These are phyloP conservation scores for Macropis europaea DNA, from an alignment of 2,888 invertebrate genomes.

Conservation along the genomic window DNA sequence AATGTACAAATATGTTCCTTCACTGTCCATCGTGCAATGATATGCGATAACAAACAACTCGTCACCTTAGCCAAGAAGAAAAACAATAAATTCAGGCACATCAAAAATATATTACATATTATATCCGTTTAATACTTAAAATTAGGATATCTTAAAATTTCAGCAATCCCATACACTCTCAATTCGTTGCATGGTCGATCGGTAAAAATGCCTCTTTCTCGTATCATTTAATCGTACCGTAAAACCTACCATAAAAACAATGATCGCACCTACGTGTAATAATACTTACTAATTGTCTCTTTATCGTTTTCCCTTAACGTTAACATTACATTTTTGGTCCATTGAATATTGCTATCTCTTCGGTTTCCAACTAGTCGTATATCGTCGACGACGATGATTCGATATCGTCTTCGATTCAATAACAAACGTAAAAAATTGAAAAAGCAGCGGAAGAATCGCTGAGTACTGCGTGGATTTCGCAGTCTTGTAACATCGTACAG, in stretches of 20 bases:
- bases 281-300: slow-evolving; percentile 47
- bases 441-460: slow-evolving; percentile 23
- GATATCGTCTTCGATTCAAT: slow-evolving; percentile 25
- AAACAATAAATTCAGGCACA: slow-evolving; percentile 46
- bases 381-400: slow-evolving; percentile 20
- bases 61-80: slow-evolving; percentile 15
- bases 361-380: slow-evolving; percentile 38
- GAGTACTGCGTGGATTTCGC: slow-evolving; percentile 41
- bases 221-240: slow-evolving; percentile 10
- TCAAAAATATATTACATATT: slow-evolving; percentile 55
- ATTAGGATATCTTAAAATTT: slow-evolving; percentile 51
- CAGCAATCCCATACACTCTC: slow-evolving; percentile 28
- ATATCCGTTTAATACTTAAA: slow-evolving; percentile 48
- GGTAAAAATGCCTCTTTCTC: slow-evolving; percentile 46
- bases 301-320: slow-evolving; percentile 30
- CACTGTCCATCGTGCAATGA: slow-evolving; percentile 6
- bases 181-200: slow-evolving; percentile 47
- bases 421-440: slow-evolving; percentile 30
- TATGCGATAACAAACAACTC: slow-evolving; percentile 35
- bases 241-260: slow-evolving; percentile 45
- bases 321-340: slow-evolving; percentile 67
- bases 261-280: slow-evolving; percentile 47
- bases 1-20: slow-evolving; percentile 25
- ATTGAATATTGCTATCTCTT: slow-evolving; percentile 61
- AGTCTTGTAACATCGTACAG: slow-evolving; percentile 25